phyloP scores from a whole-genome alignment of 2,113 vertebrate genomes.

The Sminthopsis crassicaudata region DNA sequence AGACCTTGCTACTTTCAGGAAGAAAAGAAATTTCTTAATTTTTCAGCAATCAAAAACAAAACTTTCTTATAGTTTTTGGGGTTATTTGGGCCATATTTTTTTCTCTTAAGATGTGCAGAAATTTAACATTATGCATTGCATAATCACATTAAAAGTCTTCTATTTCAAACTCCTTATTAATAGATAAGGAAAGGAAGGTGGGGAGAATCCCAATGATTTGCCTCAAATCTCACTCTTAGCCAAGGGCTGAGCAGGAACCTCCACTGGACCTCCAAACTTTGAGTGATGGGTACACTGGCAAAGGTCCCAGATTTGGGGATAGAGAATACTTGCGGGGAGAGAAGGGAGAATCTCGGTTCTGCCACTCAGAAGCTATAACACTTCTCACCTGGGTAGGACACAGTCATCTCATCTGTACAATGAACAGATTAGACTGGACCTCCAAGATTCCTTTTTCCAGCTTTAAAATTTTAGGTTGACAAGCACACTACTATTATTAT shows the following conservation, averaged over 20 bases:
- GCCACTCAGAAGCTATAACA: background rate
- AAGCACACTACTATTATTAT: background rate
- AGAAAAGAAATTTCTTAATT: background rate
- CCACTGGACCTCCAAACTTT: background rate
- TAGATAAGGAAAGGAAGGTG: background rate
- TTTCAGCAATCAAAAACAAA: background rate
- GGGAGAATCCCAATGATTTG: background rate
- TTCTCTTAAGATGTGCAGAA: background rate
- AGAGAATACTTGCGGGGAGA: background rate
- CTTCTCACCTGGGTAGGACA: background rate
- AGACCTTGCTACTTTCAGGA: background rate
- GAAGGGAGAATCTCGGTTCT: background rate
- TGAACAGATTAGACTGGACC: background rate
- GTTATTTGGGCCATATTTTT: background rate
- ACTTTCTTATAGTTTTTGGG: background rate
- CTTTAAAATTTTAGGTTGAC: background rate
- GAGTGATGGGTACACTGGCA: background rate
- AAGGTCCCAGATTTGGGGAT: background rate
- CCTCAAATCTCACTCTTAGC: background rate
- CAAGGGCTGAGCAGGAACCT: background rate
- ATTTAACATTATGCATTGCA: background rate
- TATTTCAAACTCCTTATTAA: background rate
- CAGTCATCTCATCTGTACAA: constrained; percentile 24
- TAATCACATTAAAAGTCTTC: background rate
- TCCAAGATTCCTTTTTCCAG: background rate